Conservation (phyloP, 1,140 invertebrate species). For the Spodoptera frugiperda region DNA sequence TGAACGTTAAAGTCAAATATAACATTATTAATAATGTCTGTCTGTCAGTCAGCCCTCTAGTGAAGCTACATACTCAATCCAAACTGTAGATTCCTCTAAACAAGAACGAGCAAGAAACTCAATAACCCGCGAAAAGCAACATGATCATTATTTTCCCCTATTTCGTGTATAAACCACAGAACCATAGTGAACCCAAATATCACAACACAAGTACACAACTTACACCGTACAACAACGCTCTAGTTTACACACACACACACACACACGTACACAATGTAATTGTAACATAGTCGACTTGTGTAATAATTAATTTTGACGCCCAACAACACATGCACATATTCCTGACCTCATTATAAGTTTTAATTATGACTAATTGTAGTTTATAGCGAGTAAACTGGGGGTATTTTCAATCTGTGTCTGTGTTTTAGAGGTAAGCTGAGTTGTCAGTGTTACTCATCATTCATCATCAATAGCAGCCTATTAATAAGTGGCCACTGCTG, state of each 20-base stretch:
- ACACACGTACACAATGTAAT: background rate
- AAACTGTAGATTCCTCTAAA: too few relatives aligned
- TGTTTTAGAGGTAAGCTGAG: background rate
- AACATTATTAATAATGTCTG: too few relatives aligned
- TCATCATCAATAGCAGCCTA: too few relatives aligned
- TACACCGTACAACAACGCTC: background rate
- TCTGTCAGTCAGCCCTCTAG: too few relatives aligned
- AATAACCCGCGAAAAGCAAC: too few relatives aligned
- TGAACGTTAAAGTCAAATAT: too few relatives aligned
- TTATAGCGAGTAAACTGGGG: background rate
- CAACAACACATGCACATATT: conserved; percentile 4
- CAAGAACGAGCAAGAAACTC: too few relatives aligned
- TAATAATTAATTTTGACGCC: conserved; percentile 35
- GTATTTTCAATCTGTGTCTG: background rate
- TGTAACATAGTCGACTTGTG: conserved; percentile 14
- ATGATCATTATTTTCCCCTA: too few relatives aligned
- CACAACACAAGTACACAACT: background rate
- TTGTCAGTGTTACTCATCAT: background rate
- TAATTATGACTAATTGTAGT: conserved; percentile 29
- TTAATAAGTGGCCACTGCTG: too few relatives aligned
- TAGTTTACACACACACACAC: conserved; percentile 1
- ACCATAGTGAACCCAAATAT: background rate
- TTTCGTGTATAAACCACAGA: too few relatives aligned
- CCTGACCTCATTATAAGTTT: conserved; percentile 34
- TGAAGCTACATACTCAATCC: too few relatives aligned